Percentiles rank a stretch among this genome's conserved stretches.
phyloP scores from a whole-genome alignment of 2,113 vertebrate genomes.

The Cisticola juncidis region DNA sequence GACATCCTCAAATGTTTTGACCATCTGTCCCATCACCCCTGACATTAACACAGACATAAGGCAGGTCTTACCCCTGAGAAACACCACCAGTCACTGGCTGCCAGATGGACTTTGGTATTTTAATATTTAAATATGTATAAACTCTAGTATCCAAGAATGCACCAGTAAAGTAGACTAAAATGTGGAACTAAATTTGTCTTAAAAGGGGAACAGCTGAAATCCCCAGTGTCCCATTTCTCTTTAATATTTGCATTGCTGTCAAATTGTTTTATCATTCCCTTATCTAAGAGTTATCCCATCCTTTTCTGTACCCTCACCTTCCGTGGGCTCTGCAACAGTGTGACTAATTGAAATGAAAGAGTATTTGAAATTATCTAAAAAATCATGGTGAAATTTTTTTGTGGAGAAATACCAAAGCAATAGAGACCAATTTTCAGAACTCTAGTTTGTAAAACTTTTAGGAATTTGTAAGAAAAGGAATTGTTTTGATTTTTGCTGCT shows the following conservation, averaged over 20 bases:
- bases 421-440: background rate
- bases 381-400: background rate
- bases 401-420: background rate
- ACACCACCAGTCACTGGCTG: too few relatives aligned
- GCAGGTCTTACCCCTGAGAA: background rate
- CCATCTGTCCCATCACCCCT: background rate
- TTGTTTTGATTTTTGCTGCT: background rate
- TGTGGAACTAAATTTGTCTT: background rate
- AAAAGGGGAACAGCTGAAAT: background rate
- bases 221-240: background rate
- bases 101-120: background rate
- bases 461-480: background rate
- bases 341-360: background rate
- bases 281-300: background rate
- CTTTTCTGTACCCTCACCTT: background rate
- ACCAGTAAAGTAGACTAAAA: background rate
- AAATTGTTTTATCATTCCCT: background rate
- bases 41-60: background rate
- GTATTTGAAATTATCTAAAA: background rate
- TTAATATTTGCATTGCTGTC: background rate
- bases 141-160: background rate
- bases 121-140: background rate
- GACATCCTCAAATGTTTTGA: background rate
- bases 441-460: background rate
- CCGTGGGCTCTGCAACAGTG: background rate